Evolutionary conservation across 2,888 invertebrate species (phyloP), one percentile per base, ranked within the genome.

Genomic region (Aphelenchoides bicaudatus): DNA sequence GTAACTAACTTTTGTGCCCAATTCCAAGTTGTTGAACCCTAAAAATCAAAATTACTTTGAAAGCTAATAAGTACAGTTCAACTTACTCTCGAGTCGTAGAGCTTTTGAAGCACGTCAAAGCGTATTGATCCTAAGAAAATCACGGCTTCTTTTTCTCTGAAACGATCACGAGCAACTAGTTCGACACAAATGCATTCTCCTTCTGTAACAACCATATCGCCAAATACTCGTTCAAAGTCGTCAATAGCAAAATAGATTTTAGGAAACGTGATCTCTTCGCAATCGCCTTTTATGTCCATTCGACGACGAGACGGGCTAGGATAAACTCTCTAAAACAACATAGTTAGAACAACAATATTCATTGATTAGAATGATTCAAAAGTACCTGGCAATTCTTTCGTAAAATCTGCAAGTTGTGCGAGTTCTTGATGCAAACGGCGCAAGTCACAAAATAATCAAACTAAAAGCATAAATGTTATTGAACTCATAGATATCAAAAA

Each of bases 161-260:
- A 71, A 16, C 70, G 86, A 78, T 96, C 94, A 38, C 88, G 86
- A 56, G 94, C 96, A 58, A 93, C 89, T 78, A 98, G 83, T 82
- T 98, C 96, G 60, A 98, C 94, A 82, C 94, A 94, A 56, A 98
- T 92, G 88, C 94, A 91, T 84, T 98, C 96, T 0, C 94, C 94
- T 82, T 96, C 96, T 46, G 93, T 86, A 30, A 96, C 92, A 79
- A 92, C 84, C 79, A 96, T 91, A 83, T 98, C 94, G 83, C 89
- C 88, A 84, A 96, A 96, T 63, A 92, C 86, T 85, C 94, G 93
- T 81, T 96, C 94, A 82, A 94, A 96, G 83, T 94, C 93, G 83
- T 98, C 96, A 61, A 96, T 92, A 87, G 92, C 92, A 83, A 98
- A 98, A 83, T 93, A 98, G 75, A 98, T 91, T 83, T 93, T 91